A percentile compares a stretch with the other conserved stretches of the same genome.
phyloP scores from a whole-genome alignment of 2,888 invertebrate genomes.

The Plagiodera versicolora region DNA sequence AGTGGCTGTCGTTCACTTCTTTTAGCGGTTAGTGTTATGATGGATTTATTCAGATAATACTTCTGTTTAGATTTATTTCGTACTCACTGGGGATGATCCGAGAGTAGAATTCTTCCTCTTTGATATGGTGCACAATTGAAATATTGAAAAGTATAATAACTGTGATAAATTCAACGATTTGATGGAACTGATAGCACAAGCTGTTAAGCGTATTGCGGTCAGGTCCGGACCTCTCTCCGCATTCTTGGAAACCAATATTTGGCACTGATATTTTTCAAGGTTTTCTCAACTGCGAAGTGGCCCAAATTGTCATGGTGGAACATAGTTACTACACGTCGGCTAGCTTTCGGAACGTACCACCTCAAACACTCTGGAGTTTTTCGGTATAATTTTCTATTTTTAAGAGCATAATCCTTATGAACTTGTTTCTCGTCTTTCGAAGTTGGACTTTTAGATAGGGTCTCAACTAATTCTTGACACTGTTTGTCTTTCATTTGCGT shows the following conservation, averaged over 20 bases:
- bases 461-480: constrained; percentile 23
- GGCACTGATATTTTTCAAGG: constrained; percentile 35
- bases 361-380: constrained; percentile 19
- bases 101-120: neutral
- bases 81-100: neutral
- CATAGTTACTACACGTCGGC: constrained; percentile 22
- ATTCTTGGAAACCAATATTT: constrained; percentile 39
- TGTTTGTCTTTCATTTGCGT: constrained; percentile 29
- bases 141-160: neutral
- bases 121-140: neutral
- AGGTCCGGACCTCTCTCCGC: constrained; percentile 14
- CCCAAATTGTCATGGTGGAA: constrained; percentile 43
- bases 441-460: constrained; percentile 17
- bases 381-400: constrained; percentile 25
- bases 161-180: neutral
- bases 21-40: neutral
- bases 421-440: constrained; percentile 18
- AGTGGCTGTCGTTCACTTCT: neutral
- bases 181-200: neutral
- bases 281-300: constrained; percentile 39
- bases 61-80: neutral
- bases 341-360: constrained; percentile 28
- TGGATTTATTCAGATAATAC: neutral
- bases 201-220: neutral
- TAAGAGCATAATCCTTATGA: constrained; percentile 27